Evolutionary conservation across 2,113 vertebrate genomes (phyloP), one percentile per base, ranked within the genome.

Genomic region (Cheilinus undulatus): DNA sequence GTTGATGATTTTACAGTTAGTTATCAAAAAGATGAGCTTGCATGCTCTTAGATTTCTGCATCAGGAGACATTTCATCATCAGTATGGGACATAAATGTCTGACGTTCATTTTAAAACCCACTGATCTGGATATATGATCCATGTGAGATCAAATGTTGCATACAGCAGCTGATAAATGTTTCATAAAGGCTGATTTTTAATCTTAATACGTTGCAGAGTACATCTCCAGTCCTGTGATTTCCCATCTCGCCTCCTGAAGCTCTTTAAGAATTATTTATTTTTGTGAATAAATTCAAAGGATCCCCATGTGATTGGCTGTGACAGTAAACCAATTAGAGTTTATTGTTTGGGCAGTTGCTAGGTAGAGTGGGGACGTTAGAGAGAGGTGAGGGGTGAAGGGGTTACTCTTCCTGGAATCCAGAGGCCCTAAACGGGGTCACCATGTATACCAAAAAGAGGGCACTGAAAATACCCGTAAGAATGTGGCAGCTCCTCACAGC

Each of bases 271-370:
- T 4, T 28, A 6, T 17, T 67, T 77, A 9, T 73, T 56, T 51
- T 22, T 57, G 19, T 20, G 45, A 73, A 78, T 80, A 74, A 53
- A 80, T 89, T 82, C 51, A 79, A 15, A 56, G 42, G 48, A 69
- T 75, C 34, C 43, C 38, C n/a, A 2, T 73, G 75, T 10, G 80
- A 93, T 91, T 73, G 71, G 34, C 72, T 69, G 26, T 89, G 88
- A 91, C 92, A 91, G 82, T 80, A 91, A 91, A 87, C 86, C 88
- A 88, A 92, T 93, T 93, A 91, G 63, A 69, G 58, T 67, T 81
- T 89, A 83, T 88, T 89, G 77, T 79, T 61, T 43, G 23, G 62
- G 48, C 3, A 49, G 78, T 86, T 91, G 73, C 82, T 87, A 86
- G 85, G 76, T 82, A 80, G 80, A 86, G 69, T 53, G 40, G 40